Percentiles rank a stretch among this genome's conserved stretches.
These are phyloP conservation scores for Centruroides vittatus DNA, from an alignment of 1,140 invertebrate species.

Conservation along the genomic window DNA sequence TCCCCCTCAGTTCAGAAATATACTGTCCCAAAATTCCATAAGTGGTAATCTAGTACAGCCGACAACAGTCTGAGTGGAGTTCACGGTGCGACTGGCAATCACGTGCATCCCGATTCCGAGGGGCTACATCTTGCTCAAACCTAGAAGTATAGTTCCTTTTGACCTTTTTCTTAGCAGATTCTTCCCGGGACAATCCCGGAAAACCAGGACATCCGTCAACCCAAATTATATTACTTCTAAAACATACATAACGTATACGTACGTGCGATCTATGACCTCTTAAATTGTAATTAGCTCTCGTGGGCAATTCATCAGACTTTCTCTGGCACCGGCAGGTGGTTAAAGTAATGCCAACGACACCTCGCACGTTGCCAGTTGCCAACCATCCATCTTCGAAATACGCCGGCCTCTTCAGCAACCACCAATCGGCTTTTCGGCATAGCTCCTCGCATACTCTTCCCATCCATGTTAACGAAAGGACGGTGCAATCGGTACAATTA, in stretches of 20 bases:
- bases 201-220: not conserved
- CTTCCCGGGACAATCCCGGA: not conserved
- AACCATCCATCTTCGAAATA: slow-evolving; percentile 99
- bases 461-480: slow-evolving; percentile 93
- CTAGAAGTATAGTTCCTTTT: not conserved
- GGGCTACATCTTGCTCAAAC: not conserved
- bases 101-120: no score
- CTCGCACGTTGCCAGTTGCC: slow-evolving; percentile 83
- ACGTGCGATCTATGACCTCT: slow-evolving; percentile 92
- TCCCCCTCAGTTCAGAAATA: no score
- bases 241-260: slow-evolving; percentile 22
- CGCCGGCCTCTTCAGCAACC: slow-evolving; percentile 77
- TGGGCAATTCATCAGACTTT: slow-evolving; percentile 52
- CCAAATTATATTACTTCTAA: not conserved
- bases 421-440: slow-evolving; percentile 50
- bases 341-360: slow-evolving; percentile 90
- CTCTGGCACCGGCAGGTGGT: slow-evolving; percentile 70
- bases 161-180: not conserved
- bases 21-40: no score
- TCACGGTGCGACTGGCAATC: no score
- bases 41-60: no score
- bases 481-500: slow-evolving; percentile 76
- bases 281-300: slow-evolving; percentile 94
- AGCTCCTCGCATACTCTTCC: slow-evolving; percentile 90
- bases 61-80: no score